Percentiles rank a stretch among this genome's conserved stretches.
phyloP scores from a whole-genome alignment of 1,140 invertebrate species.

The Argopecten irradians region DNA sequence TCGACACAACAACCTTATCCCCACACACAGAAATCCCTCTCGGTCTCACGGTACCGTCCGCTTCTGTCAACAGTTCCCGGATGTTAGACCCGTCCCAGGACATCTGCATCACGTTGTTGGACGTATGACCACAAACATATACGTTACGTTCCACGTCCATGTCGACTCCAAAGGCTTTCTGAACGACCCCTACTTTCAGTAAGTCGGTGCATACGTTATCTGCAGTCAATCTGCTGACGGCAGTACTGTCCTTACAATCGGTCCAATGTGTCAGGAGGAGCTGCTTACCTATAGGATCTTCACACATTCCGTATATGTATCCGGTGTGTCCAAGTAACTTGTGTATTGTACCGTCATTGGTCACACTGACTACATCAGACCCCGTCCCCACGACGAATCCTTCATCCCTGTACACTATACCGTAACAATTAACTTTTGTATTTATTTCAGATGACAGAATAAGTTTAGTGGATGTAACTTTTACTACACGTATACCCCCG shows the following conservation, averaged over 20 bases:
- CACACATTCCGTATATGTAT: not conserved
- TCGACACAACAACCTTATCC: not conserved
- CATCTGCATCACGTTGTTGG: no score
- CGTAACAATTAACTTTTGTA: not conserved
- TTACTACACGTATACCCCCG: not conserved
- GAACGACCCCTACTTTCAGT: not conserved
- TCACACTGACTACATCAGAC: not conserved
- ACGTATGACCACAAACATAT: not conserved
- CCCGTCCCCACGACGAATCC: not conserved
- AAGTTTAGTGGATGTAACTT: not conserved
- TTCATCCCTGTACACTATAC: not conserved
- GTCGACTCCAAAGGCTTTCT: not conserved
- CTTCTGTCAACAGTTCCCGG: no score
- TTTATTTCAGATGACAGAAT: not conserved
- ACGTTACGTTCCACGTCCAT: not conserved
- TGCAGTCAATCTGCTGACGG: not conserved
- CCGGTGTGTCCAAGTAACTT: not conserved
- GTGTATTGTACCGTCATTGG: not conserved
- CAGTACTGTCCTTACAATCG: not conserved
- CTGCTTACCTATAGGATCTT: not conserved
- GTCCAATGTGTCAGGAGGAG: not conserved
- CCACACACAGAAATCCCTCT: not conserved
- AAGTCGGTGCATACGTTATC: not conserved
- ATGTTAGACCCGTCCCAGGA: no score
- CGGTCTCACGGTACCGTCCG: not conserved